Evolutionary conservation across 2,888 invertebrate species (phyloP).

Genomic region (Pseudanteris insignis): DNA sequence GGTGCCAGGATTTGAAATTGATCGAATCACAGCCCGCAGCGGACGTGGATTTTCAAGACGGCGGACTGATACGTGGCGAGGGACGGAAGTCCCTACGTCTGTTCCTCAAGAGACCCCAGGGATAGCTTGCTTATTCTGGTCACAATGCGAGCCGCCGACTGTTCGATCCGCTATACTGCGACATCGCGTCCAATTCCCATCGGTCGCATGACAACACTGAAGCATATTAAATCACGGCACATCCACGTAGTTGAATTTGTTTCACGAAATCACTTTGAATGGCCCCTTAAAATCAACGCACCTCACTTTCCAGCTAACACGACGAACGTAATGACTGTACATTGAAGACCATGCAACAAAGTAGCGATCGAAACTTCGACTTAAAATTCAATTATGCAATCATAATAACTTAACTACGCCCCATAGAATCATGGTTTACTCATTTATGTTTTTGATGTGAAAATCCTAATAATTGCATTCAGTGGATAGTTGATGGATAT

Average conservation of each 20-base stretch:
- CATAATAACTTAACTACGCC: no score
- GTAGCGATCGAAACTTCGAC: no score
- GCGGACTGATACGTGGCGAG: slow-evolving; percentile 18
- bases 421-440: no score
- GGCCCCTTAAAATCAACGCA: slow-evolving; percentile 13
- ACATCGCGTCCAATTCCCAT: slow-evolving; percentile 49
- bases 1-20: slow-evolving; percentile 29
- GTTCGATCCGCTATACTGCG: slow-evolving; percentile 47
- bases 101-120: slow-evolving; percentile 47
- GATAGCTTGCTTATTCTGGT: slow-evolving; percentile 45
- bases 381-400: no score
- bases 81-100: slow-evolving; percentile 24
- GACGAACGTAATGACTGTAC: no score
- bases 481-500: no score
- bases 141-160: slow-evolving; percentile 42
- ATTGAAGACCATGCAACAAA: no score
- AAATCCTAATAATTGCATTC: no score
- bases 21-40: slow-evolving; percentile 18
- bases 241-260: slow-evolving; percentile 33
- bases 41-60: slow-evolving; percentile 22
- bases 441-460: no score
- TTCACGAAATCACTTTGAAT: slow-evolving; percentile 19
- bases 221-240: slow-evolving; percentile 61
- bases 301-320: no score
- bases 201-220: slow-evolving; percentile 55